A percentile compares a stretch with the other conserved stretches of the same genome.
Evolutionary conservation across 2,888 invertebrate species (phyloP).

Genomic region (Anorthoa munda): DNA sequence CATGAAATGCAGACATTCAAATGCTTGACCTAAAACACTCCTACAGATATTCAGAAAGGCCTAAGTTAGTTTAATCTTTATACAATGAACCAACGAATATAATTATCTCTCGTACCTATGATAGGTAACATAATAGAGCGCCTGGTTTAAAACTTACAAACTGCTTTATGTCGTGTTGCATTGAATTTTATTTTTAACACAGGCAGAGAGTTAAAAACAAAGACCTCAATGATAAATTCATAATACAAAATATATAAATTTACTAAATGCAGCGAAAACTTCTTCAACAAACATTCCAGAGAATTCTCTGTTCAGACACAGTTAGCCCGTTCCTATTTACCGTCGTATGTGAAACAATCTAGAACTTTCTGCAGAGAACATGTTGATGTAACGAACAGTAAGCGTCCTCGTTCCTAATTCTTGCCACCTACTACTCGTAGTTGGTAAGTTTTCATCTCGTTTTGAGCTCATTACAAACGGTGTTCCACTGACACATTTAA

Average conservation of each 20-base stretch:
- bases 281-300: not conserved
- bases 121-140: not conserved
- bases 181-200: not conserved
- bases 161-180: not conserved
- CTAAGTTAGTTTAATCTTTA: not conserved
- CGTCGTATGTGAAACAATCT: conserved; percentile 33
- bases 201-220: too few relatives aligned
- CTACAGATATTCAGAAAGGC: not conserved
- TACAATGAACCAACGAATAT: not conserved
- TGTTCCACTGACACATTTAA: not conserved
- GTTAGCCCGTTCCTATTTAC: conserved; percentile 26
- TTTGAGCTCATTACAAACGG: conserved; percentile 15
- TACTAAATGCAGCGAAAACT: conserved; percentile 8
- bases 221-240: too few relatives aligned
- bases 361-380: conserved; percentile 31
- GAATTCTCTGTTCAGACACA: not conserved
- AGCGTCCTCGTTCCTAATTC: conserved; percentile 37
- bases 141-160: not conserved
- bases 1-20: not conserved
- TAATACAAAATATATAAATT: not conserved
- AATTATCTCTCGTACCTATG: not conserved
- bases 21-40: not conserved
- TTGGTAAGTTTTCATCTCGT: conserved; percentile 14
- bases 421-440: conserved; percentile 14
- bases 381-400: conserved; percentile 34